A percentile compares a stretch with the other conserved stretches of the same genome.
These are phyloP conservation scores for Mnemiopsis leidyi DNA, from an alignment of 37 sponge, comb jelly and placozoan genomes.

Conservation along the genomic window DNA sequence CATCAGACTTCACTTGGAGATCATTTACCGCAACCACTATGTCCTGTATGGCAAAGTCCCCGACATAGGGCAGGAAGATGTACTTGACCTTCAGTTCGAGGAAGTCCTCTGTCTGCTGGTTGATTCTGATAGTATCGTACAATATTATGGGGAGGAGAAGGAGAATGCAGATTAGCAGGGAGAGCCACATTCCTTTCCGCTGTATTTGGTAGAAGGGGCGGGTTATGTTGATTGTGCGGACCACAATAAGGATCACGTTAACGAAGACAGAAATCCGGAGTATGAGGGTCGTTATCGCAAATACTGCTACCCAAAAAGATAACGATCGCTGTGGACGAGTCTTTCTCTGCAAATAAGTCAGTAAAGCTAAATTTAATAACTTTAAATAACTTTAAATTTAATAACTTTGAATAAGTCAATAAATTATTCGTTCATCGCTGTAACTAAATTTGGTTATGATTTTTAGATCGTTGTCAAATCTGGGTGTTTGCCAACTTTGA, in stretches of 20 bases:
- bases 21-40: neutral
- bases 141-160: neutral
- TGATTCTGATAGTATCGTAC: neutral
- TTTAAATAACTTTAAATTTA: too few species aligned
- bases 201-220: neutral
- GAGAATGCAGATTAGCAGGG: neutral
- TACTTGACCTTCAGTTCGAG: neutral
- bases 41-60: neutral
- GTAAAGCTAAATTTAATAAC: too few species aligned
- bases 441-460: too few species aligned
- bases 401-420: too few species aligned
- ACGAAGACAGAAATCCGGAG: neutral
- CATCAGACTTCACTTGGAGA: neutral
- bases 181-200: neutral
- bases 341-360: too few species aligned
- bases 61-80: neutral
- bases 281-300: neutral
- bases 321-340: too few species aligned
- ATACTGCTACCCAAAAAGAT: conserved; percentile 20
- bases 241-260: neutral
- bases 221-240: conserved; percentile 25
- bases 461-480: too few species aligned
- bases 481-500: too few species aligned
- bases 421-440: too few species aligned
- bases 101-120: neutral